A percentile compares a stretch with the other conserved stretches of the same genome.
These are phyloP conservation scores for Cryptoblepharus egeriae DNA, from an alignment of 2,797 vertebrate species.

Conservation along the genomic window DNA sequence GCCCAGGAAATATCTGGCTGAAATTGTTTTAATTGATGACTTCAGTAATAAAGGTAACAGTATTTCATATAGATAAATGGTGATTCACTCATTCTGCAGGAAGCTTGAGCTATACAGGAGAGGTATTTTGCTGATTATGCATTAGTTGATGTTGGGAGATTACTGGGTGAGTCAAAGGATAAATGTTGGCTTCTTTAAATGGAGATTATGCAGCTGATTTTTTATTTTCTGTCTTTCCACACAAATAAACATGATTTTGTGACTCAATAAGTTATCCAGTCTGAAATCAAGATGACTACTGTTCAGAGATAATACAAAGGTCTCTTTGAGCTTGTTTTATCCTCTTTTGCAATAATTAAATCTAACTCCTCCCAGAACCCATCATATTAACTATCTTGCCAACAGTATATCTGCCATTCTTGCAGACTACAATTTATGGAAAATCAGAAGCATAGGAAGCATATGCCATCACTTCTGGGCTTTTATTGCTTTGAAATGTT, in stretches of 20 bases:
- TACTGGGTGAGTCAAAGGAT: not conserved
- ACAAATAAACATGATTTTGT: not conserved
- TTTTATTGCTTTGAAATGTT: not conserved
- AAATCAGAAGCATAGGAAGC: not conserved
- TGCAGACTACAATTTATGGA: not conserved
- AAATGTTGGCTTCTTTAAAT: conserved; percentile 13
- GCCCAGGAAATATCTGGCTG: conserved; percentile 90
- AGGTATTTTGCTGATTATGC: conserved; percentile 18
- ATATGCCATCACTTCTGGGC: not conserved
- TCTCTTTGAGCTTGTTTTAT: not conserved
- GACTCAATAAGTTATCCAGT: not conserved
- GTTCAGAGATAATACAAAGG: not conserved
- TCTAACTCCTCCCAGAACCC: not conserved
- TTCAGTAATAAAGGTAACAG: conserved; percentile 97
- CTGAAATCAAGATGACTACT: not conserved
- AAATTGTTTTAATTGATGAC: conserved; percentile 98
- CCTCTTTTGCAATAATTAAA: not conserved
- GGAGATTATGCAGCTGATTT: conserved; percentile 7
- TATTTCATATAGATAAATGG: not conserved
- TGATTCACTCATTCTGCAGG: conserved; percentile 31
- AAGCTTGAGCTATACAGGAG: conserved; percentile 8
- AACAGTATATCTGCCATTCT: not conserved
- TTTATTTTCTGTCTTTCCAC: conserved; percentile 20
- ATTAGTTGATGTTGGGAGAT: not conserved
- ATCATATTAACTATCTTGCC: not conserved